Percentiles rank a stretch among this genome's conserved stretches.
Conservation (phyloP, 2,113 vertebrate species). For the Amblyopsis rosae region DNA sequence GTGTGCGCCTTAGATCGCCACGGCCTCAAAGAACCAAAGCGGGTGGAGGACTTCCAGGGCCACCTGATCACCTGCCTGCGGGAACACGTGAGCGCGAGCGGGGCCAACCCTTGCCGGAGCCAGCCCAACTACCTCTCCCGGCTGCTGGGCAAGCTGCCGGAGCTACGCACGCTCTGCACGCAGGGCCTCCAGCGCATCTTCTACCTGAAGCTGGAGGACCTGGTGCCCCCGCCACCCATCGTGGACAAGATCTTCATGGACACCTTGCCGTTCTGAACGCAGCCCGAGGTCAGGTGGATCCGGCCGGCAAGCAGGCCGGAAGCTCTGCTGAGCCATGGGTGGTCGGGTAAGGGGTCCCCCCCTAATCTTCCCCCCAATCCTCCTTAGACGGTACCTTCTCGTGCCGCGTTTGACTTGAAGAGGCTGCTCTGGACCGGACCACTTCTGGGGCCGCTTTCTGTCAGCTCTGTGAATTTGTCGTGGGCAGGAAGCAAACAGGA, state of each 20-base stretch:
- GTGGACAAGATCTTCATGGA: conserved; percentile 96
- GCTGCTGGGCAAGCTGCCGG: conserved; percentile 88
- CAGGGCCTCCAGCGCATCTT: conserved; percentile 94
- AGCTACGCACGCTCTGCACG: conserved; percentile 91
- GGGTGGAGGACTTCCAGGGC: conserved; percentile 91
- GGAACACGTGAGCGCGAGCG: conserved; percentile 80
- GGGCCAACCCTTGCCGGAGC: conserved; percentile 69
- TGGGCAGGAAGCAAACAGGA: conserved; percentile 13
- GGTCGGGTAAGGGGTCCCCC: too few relatives aligned
- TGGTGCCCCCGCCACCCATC: conserved; percentile 90
- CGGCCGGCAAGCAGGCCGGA: background rate
- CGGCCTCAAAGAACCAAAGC: conserved; percentile 87
- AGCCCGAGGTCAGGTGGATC: too few relatives aligned
- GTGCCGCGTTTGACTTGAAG: too few relatives aligned
- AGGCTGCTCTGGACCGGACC: too few relatives aligned
- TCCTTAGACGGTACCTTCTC: too few relatives aligned
- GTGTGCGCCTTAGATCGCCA: conserved; percentile 81
- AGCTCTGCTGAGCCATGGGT: too few relatives aligned
- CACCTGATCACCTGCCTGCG: conserved; percentile 87
- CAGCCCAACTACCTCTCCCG: conserved; percentile 87
- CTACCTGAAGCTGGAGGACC: conserved; percentile 92
- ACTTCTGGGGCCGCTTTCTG: too few relatives aligned
- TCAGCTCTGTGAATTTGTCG: conserved; percentile 15
- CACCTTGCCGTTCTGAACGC: conserved; percentile 86
- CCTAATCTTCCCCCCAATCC: too few relatives aligned